Percentiles rank a stretch among this genome's conserved stretches.
phyloP scores from a whole-genome alignment of 2,888 invertebrate genomes.

The Ormyrus thymus region DNA sequence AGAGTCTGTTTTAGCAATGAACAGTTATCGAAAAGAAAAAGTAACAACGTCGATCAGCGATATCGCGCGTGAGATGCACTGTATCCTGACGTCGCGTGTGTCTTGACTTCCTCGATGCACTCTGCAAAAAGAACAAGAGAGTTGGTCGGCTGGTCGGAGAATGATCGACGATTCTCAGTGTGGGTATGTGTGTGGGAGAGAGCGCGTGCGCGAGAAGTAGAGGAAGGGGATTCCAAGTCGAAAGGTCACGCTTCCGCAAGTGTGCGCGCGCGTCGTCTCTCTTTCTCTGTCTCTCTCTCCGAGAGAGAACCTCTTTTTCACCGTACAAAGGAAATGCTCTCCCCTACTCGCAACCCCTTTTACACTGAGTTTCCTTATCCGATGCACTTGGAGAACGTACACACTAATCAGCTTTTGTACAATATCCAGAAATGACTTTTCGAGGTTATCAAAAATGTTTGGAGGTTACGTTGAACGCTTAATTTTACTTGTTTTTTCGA shows the following conservation, averaged over 20 bases:
- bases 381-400: no score
- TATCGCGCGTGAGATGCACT: not conserved
- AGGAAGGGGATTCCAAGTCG: slow-evolving; percentile 53
- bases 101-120: slow-evolving; percentile 38
- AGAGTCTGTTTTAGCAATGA: not conserved
- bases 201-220: not conserved
- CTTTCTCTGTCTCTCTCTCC: not conserved
- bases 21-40: not conserved
- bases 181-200: slow-evolving; percentile 40
- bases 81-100: not conserved
- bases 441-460: no score
- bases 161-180: slow-evolving; percentile 58
- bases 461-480: no score
- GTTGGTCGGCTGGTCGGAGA: slow-evolving; percentile 1
- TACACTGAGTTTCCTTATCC: no score
- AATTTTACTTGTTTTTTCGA: no score
- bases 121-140: slow-evolving; percentile 46
- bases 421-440: no score
- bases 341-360: slow-evolving; percentile 1
- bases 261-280: slow-evolving; percentile 32
- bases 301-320: not conserved
- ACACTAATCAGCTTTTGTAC: no score
- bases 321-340: slow-evolving; percentile 32
- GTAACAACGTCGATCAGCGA: slow-evolving; percentile 8
- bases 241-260: slow-evolving; percentile 55